Base-by-base conservation (phyloP, 2,113 vertebrate species). In the Lophochroa leadbeateri region DNA sequence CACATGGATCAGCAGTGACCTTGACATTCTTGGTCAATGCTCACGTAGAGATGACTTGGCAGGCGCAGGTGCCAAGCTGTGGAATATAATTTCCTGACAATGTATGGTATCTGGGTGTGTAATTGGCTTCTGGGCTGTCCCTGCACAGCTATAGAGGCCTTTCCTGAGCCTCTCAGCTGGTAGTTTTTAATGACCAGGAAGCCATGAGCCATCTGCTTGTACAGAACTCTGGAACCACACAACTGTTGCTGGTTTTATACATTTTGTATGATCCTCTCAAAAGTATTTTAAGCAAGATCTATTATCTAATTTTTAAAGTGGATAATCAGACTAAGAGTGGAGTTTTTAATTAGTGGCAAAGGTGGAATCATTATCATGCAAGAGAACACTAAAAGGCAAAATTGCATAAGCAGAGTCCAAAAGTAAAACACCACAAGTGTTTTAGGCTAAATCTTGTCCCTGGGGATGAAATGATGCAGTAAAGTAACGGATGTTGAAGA, bases 111-210 rank as follows among this genome's bases (percentile, higher is more conserved):
- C 82, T 74, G 83, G 79, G 63, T 80, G 80, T 52, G 82, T 86
- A 53, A 90, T 71, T 86, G 90, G 87, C 84, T 96, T 69, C 88
- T 88, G 90, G 88, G 44, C 71, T 68, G 44, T 43, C 86, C 85
- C 71, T 16, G 64, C 33, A 19, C 58, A 71, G 86, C 88, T 44
- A 18, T 17, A 37, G 43, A 72, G 57, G 53, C 68, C 82, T 52
- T 58, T 63, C 49, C 82, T 79, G 55, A 52, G 85, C 65, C 77
- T 74, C 93, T 80, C 74, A 33, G 68, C 88, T 65, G 16, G 81
- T 49, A 20, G 49, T 24, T 95, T 82, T 75, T 61, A 71, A 41
- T 75, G 88, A 18, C 35, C 69, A 58, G 61, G 70, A 43, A 78
- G 52, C 28, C 86, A 88, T 20, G 74, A 80, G 15, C 65, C 52